Evolutionary conservation across 2,797 vertebrate species (phyloP).

Genomic region (Tapera naevia): DNA sequence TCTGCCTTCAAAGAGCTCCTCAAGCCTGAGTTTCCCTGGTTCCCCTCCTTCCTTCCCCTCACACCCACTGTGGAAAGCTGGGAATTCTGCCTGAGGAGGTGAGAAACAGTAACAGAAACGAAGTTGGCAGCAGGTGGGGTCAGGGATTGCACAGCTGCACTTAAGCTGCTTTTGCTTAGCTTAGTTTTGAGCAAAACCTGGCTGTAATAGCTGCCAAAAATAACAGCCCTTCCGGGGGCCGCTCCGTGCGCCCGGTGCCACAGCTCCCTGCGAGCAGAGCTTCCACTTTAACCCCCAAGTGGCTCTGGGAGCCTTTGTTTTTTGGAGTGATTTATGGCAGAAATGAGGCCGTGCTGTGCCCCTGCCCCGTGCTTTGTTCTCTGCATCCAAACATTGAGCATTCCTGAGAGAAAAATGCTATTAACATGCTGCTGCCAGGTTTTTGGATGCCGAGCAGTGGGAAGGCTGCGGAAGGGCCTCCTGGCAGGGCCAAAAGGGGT

Average conservation of each 20-base stretch:
- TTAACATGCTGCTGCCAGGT: too few species aligned
- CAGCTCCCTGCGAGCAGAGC: background rate
- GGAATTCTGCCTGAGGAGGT: background rate
- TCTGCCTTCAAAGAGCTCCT: background rate
- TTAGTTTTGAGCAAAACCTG: conserved; percentile 33
- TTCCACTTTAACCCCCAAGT: background rate
- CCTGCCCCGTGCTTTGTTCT: fast-evolving
- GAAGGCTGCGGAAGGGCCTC: too few species aligned
- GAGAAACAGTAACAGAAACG: background rate
- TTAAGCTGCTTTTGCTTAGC: background rate
- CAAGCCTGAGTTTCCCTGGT: background rate
- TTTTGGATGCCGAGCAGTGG: too few species aligned
- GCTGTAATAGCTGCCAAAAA: background rate
- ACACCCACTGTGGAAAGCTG: fast-evolving
- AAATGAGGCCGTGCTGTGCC: fast-evolving
- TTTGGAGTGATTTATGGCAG: background rate
- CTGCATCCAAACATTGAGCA: fast-evolving
- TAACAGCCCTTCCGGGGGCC: background rate
- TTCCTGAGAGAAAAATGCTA: background rate
- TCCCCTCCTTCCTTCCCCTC: background rate
- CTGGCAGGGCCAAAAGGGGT: too few species aligned
- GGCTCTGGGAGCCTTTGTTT: background rate
- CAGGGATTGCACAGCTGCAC: background rate
- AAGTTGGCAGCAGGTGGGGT: background rate
- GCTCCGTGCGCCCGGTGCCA: fast-evolving